These are phyloP conservation scores for Muraenolepis orangiensis DNA, from an alignment of 2,797 vertebrate species.

Conservation along the genomic window DNA sequence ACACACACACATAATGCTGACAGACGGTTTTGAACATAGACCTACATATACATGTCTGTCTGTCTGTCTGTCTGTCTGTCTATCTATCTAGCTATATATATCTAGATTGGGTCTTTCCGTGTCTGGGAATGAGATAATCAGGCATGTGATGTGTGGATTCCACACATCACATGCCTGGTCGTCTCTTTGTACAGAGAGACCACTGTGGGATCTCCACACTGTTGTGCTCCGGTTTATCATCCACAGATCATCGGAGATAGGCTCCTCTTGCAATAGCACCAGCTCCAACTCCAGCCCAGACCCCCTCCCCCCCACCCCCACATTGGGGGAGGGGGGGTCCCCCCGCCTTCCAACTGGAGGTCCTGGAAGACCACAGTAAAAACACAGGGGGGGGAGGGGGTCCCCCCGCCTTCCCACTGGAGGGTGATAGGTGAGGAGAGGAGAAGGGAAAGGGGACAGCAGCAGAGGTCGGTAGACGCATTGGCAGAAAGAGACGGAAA, in stretches of 20 bases:
- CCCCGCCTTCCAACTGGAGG: no score
- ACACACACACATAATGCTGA: slow-evolving; percentile 13
- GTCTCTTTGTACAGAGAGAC: slow-evolving; percentile 55
- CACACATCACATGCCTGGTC: slow-evolving; percentile 69
- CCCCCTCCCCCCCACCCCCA: slow-evolving; percentile 3
- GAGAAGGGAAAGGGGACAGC: no score
- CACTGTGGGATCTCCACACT: slow-evolving; percentile 54
- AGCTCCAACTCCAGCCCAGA: no score
- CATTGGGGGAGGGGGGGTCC: no score
- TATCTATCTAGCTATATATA: slow-evolving; percentile 32
- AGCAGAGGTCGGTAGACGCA: no score
- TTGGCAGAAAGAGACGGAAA: no score
- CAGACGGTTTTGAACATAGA: slow-evolving; percentile 13
- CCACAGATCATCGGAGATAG: slow-evolving; percentile 70
- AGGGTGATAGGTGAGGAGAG: no score
- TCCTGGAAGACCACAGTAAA: no score
- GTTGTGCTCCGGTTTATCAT: slow-evolving; percentile 70
- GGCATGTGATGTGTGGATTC: slow-evolving; percentile 60
- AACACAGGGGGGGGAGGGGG: no score
- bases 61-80: slow-evolving; percentile 6
- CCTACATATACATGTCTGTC: slow-evolving; percentile 5
- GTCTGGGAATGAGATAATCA: slow-evolving; percentile 56
- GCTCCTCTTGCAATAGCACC: slow-evolving; percentile 54
- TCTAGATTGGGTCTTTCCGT: slow-evolving; percentile 42
- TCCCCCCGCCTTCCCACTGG: no score